Percentiles rank a stretch among this genome's conserved stretches.
These are phyloP conservation scores for Bombylius discolor DNA, from an alignment of 2,888 invertebrate genomes.

Conservation along the genomic window DNA sequence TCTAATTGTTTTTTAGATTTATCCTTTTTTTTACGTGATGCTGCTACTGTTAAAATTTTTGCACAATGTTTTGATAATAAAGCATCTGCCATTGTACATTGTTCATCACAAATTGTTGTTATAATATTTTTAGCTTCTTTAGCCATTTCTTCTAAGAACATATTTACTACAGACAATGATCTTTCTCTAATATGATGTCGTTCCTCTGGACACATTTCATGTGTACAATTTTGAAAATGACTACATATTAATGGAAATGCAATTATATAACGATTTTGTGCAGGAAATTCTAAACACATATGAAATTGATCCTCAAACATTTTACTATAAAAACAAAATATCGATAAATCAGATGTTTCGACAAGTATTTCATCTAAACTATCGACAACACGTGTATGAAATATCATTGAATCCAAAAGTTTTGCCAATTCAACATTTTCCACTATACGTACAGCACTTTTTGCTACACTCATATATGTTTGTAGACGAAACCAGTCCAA, in stretches of 20 bases:
- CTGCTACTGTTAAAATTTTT: constrained; percentile 71
- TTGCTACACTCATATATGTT: constrained; percentile 78
- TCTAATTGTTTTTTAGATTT: constrained; percentile 77
- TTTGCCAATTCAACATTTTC: constrained; percentile 80
- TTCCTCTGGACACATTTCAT: constrained; percentile 97
- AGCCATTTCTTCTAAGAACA: constrained; percentile 97
- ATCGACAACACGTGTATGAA: constrained; percentile 97
- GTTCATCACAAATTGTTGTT: constrained; percentile 96
- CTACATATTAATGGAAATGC: constrained; percentile 96
- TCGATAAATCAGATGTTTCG: constrained; percentile 93
- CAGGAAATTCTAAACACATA: constrained; percentile 97
- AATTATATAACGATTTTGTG: constrained; percentile 94
- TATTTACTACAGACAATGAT: constrained; percentile 89
- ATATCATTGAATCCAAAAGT: constrained; percentile 87
- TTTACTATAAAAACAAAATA: constrained; percentile 95
- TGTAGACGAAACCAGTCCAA: constrained; percentile 97
- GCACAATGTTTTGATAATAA: constrained; percentile 92
- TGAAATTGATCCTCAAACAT: constrained; percentile 97
- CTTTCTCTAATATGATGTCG: constrained; percentile 91
- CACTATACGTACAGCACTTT: constrained; percentile 62
- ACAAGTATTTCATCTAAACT: constrained; percentile 91
- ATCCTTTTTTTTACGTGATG: constrained; percentile 85
- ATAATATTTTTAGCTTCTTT: constrained; percentile 98
- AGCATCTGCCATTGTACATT: constrained; percentile 92
- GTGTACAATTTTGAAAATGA: constrained; percentile 95